phyloP scores from a whole-genome alignment of 1,140 invertebrate species.

The Drosophila erecta region DNA sequence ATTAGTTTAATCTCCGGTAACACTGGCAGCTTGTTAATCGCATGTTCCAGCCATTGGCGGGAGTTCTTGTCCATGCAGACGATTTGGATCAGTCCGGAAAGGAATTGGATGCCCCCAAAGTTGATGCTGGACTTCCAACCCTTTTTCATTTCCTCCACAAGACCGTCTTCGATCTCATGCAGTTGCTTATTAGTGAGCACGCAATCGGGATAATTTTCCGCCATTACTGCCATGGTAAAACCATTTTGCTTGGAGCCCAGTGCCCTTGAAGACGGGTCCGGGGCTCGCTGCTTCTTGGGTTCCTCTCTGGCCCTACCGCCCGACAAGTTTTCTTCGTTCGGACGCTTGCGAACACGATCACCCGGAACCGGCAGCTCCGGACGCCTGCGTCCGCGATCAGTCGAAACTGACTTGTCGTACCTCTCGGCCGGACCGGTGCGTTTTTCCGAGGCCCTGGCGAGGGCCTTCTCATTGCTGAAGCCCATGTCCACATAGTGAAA shows the following conservation, averaged over 20 bases:
- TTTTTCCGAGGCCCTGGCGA: not conserved
- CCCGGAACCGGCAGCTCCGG: not conserved
- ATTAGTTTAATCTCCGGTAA: not conserved
- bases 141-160: slow-evolving; percentile 8
- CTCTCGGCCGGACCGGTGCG: not conserved
- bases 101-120: slow-evolving; percentile 9
- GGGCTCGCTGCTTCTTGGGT: not conserved
- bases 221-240: not conserved
- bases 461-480: slow-evolving; percentile 1
- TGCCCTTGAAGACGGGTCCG: not conserved
- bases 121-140: slow-evolving; percentile 20
- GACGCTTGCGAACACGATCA: slow-evolving; percentile 2
- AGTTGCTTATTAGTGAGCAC: not conserved
- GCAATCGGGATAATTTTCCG: not conserved
- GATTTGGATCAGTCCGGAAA: not conserved
- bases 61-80: slow-evolving; percentile 7
- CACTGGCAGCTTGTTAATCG: not conserved
- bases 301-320: not conserved
- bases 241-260: not conserved
- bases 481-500: slow-evolving; percentile 7
- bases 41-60: slow-evolving; percentile 9
- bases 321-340: not conserved
- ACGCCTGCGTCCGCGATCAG: not conserved
- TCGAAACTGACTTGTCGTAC: slow-evolving; percentile 6
- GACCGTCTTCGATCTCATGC: not conserved